Conservation (phyloP, 2,113 vertebrate species). For the Actenoides lindsayi region DNA sequence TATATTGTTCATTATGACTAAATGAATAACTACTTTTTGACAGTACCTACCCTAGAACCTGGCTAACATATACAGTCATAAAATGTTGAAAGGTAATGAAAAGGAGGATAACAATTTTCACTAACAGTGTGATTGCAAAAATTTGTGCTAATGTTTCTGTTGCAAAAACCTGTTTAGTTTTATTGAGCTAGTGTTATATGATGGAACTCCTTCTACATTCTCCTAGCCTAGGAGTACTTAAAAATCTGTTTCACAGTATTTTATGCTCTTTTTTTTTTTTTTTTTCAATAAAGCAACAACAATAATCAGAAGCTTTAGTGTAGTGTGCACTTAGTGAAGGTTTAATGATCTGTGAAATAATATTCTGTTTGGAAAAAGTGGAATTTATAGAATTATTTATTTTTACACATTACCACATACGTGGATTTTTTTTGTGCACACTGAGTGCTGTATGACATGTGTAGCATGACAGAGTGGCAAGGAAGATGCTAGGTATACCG, state of each 20-base stretch:
- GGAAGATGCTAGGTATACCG: not conserved
- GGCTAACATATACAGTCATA: not conserved
- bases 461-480: not conserved
- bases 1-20: not conserved
- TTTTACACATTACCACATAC: not conserved
- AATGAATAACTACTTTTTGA: not conserved
- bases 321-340: not conserved
- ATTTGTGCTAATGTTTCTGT: not conserved
- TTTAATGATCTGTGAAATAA: not conserved
- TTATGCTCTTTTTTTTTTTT: accelerated
- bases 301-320: not conserved
- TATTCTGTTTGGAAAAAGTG: not conserved
- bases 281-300: not conserved
- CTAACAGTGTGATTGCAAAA: not conserved
- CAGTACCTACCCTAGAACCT: not conserved
- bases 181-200: not conserved
- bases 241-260: not conserved
- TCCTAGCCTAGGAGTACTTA: not conserved
- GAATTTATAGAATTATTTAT: not conserved
- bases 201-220: not conserved
- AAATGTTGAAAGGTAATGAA: not conserved
- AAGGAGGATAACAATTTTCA: not conserved
- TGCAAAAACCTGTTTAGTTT: not conserved
- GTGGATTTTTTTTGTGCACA: not conserved
- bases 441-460: not conserved